These are phyloP conservation scores for Neopipo cinnamomea DNA, from an alignment of 2,113 vertebrate genomes.

Conservation along the genomic window DNA sequence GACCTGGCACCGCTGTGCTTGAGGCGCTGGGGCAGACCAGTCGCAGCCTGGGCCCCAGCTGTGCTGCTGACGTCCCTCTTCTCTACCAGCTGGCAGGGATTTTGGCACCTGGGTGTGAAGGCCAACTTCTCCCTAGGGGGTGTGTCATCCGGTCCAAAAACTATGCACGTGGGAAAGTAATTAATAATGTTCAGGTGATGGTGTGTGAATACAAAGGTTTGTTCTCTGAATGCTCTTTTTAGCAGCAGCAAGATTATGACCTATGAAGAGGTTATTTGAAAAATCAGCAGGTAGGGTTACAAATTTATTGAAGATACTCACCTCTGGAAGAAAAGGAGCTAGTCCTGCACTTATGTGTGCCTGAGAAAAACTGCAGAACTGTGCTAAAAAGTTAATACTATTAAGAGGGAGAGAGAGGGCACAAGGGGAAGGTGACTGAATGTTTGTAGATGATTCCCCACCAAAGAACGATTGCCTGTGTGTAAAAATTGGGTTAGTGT, in stretches of 20 bases:
- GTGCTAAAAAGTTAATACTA: not conserved
- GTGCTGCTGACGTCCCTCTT: rapidly evolving
- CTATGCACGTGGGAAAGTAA: not conserved
- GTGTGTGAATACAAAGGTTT: not conserved
- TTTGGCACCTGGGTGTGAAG: not conserved
- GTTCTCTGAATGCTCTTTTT: not conserved
- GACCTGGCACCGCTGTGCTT: not conserved
- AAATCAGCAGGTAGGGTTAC: not conserved
- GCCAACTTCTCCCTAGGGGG: not conserved
- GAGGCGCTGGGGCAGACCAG: not conserved
- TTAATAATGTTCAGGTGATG: not conserved
- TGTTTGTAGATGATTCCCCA: not conserved
- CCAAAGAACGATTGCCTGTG: not conserved
- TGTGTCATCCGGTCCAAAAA: not conserved
- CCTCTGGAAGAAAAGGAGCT: not conserved
- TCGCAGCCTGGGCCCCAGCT: not conserved
- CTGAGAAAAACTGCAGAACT: not conserved
- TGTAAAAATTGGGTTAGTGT: not conserved
- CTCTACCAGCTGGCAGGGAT: not conserved
- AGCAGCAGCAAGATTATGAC: not conserved
- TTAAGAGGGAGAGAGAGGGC: rapidly evolving
- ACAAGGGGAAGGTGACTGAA: not conserved
- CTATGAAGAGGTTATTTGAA: not conserved
- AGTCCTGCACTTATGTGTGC: rapidly evolving
- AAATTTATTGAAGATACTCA: not conserved